phyloP scores from a whole-genome alignment of 1,140 invertebrate species.

The Drosophila obscura region DNA sequence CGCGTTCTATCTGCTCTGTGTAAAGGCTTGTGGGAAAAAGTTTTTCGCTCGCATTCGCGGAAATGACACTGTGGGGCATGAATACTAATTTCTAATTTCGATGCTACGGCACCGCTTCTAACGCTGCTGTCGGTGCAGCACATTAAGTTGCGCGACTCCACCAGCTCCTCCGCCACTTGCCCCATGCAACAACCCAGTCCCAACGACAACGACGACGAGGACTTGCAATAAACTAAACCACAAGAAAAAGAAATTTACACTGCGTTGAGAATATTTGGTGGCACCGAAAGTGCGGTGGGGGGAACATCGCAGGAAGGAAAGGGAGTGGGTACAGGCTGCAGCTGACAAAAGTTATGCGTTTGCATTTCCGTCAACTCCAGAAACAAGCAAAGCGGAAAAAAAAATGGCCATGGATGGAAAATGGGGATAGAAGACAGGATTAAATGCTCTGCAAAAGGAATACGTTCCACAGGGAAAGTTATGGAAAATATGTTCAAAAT shows the following conservation, averaged over 20 bases:
- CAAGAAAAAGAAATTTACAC: slow-evolving; percentile 65
- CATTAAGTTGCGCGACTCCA: slow-evolving; percentile 58
- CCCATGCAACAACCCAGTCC: slow-evolving; percentile 12
- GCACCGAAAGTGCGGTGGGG: slow-evolving; percentile 39
- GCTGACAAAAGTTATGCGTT: slow-evolving; percentile 75
- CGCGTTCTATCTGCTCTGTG: slow-evolving; percentile 10
- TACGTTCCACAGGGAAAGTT: too few species aligned
- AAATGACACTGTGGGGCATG: slow-evolving; percentile 79
- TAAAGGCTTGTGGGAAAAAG: slow-evolving; percentile 46
- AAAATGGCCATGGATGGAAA: slow-evolving; percentile 25
- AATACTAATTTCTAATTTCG: slow-evolving; percentile 82
- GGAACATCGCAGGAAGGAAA: slow-evolving; percentile 6
- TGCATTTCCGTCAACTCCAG: slow-evolving; percentile 68
- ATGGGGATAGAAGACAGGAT: too few species aligned
- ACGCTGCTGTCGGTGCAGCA: slow-evolving; percentile 46
- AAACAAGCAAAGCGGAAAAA: slow-evolving; percentile 40
- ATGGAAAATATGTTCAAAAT: too few species aligned
- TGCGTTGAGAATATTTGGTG: slow-evolving; percentile 70
- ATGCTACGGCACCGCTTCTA: slow-evolving; percentile 43
- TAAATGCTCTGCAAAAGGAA: too few species aligned
- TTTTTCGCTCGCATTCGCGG: slow-evolving; percentile 69
- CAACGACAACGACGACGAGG: slow-evolving; percentile 17
- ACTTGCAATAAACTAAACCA: slow-evolving; percentile 68
- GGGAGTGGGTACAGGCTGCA: slow-evolving; percentile 40
- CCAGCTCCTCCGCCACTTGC: slow-evolving; percentile 12